These are phyloP conservation scores for Alligator mississippiensis DNA, from an alignment of 2,113 vertebrate genomes.

Conservation along the genomic window DNA sequence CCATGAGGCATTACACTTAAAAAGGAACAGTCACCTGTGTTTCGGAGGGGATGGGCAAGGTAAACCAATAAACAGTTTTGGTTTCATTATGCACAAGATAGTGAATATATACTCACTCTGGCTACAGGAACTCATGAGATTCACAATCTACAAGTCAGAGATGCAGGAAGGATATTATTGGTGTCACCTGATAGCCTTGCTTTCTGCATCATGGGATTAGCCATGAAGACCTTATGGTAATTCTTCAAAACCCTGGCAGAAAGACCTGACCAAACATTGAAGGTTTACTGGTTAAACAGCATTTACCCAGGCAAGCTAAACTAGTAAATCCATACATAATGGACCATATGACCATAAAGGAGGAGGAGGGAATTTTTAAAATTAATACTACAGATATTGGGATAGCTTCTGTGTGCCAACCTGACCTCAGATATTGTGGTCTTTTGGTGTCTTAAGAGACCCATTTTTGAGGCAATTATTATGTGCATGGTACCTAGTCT, in stretches of 20 bases:
- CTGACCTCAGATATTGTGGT: not conserved
- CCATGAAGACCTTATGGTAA: not conserved
- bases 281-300: not conserved
- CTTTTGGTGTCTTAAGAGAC: not conserved
- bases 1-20: not conserved
- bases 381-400: not conserved
- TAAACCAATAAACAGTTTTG: not conserved
- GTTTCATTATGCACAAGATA: not conserved
- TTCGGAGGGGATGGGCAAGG: not conserved
- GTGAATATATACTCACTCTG: not conserved
- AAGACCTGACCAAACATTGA: not conserved
- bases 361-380: not conserved
- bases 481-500: too few relatives aligned
- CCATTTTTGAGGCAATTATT: not conserved
- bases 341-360: not conserved
- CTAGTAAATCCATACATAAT: not conserved
- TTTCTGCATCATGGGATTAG: not conserved
- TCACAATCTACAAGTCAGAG: not conserved
- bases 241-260: not conserved
- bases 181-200: too few relatives aligned
- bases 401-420: not conserved
- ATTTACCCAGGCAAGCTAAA: not conserved
- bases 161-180: not conserved
- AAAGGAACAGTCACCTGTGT: not conserved
- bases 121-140: not conserved